A percentile compares a stretch with the other conserved stretches of the same genome.
phyloP scores from a whole-genome alignment of 2,113 vertebrate species.

The Corvus cornix region DNA sequence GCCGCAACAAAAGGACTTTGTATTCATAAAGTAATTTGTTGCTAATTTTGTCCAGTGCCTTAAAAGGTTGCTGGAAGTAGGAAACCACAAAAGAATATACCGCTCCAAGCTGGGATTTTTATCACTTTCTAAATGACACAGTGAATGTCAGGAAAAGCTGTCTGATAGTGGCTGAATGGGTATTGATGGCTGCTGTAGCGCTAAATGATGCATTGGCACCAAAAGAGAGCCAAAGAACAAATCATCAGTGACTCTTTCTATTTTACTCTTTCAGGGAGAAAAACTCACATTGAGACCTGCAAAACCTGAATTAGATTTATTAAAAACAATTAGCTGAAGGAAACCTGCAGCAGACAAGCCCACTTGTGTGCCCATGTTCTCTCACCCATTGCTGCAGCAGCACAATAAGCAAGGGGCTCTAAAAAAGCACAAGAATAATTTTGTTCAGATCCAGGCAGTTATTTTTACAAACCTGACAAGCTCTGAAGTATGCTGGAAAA shows the following conservation, averaged over 20 bases:
- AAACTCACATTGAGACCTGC: slow-evolving; percentile 17
- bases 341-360: neutral
- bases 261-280: slow-evolving; percentile 53
- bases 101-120: slow-evolving; percentile 68
- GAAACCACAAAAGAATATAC: slow-evolving; percentile 68
- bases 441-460: neutral
- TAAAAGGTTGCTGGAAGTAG: slow-evolving; percentile 68
- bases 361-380: neutral
- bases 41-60: slow-evolving; percentile 57
- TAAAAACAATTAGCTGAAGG: slow-evolving; percentile 23
- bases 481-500: neutral
- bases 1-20: slow-evolving; percentile 55
- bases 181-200: slow-evolving; percentile 64
- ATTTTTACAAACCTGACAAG: neutral
- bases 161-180: slow-evolving; percentile 63
- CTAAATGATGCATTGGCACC: slow-evolving; percentile 58
- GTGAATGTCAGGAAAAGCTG: slow-evolving; percentile 72
- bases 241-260: slow-evolving; percentile 32
- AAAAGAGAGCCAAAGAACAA: slow-evolving; percentile 64
- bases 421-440: neutral
- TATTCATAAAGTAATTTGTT: slow-evolving; percentile 70
- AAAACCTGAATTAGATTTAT: slow-evolving; percentile 44
- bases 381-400: neutral
- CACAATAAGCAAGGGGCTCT: neutral
- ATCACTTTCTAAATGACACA: slow-evolving; percentile 73